These are phyloP conservation scores for Sceloporus tristichus DNA, from an alignment of 2,113 vertebrate genomes.

Conservation along the genomic window DNA sequence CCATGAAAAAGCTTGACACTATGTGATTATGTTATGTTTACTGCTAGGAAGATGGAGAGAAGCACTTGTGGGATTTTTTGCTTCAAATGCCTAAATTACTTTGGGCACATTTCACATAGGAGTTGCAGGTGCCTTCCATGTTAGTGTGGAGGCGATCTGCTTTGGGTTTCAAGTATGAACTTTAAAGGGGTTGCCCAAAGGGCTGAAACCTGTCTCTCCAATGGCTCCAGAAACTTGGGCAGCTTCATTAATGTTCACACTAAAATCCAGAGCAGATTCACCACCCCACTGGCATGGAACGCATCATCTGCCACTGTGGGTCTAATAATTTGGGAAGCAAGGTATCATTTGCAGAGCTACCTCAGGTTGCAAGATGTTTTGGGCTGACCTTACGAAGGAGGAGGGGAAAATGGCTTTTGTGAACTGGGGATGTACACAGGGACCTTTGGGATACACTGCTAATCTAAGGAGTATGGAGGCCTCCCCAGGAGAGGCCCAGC, in stretches of 20 bases:
- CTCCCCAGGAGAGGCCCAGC: slow-evolving; percentile 1
- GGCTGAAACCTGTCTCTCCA: too few relatives aligned
- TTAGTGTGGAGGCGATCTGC: too few relatives aligned
- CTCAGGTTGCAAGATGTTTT: not conserved
- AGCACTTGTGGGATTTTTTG: not conserved
- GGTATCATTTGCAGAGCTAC: not conserved
- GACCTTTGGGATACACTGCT: not conserved
- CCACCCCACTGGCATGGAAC: too few relatives aligned
- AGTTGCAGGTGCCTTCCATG: too few relatives aligned
- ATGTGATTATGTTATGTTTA: too few relatives aligned
- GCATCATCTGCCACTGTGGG: not conserved
- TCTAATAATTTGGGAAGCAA: not conserved
- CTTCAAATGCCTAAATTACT: not conserved
- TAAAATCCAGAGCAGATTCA: too few relatives aligned
- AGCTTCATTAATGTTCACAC: too few relatives aligned
- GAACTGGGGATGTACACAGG: not conserved
- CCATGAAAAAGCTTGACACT: too few relatives aligned
- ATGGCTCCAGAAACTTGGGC: too few relatives aligned
- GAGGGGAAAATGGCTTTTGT: not conserved
- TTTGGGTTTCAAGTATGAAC: too few relatives aligned
- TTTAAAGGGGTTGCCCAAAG: too few relatives aligned
- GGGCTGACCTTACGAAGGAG: not conserved
- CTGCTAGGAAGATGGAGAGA: too few relatives aligned
- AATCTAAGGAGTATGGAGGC: slow-evolving; percentile 3
- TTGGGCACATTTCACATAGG: not conserved